Evolutionary conservation across 2,113 vertebrate species (phyloP), one percentile per base, ranked within the genome.

Genomic region (Fulmarus glacialis): DNA sequence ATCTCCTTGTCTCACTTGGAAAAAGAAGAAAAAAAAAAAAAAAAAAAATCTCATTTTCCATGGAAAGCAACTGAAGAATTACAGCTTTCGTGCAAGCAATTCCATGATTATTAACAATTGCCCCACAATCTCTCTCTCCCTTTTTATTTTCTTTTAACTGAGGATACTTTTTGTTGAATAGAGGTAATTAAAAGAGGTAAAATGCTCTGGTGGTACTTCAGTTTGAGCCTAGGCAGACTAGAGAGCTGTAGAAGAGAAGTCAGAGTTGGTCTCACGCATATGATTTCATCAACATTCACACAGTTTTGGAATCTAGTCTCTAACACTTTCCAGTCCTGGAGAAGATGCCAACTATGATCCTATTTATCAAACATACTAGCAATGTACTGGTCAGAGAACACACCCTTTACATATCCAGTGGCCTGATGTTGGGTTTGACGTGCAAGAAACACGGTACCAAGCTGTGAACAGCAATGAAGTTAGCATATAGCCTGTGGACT

Each of bases 281-380:
- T 7, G 16, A 79, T 71, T 89, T 79, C 48, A 45, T 63, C 67
- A 70, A 52, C 22, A 64, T 30, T 40, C 42, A 60, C 24, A 38
- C 8, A 55, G 60, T 7, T 60, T 64, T 82, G 38, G 64, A 86
- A 91, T 42, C 32, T 59, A 48, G 38, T 36, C 56, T 29, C 63
- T 26, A 16, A 78, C 68, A 11, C 21, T 43, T 53, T 32, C 68
- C 29, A 42, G 40, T 23, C 53, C 94, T 93, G 64, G 52, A 91
- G 82, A 93, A 29, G 11, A 29, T 91, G 59, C 48, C 58, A 89
- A 63, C 60, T 80, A 40, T 42, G 38, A 94, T 71, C 78, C 91
- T 77, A 82, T 93, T 92, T 96, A 93, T 87, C 87, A 95, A 96
- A 80, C 8, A 43, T 48, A 71, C 9, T 15, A 95, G 87, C 83